Evolutionary conservation across 2,113 vertebrate species (phyloP), one percentile per base, ranked within the genome.

Genomic region (Garra rufa): DNA sequence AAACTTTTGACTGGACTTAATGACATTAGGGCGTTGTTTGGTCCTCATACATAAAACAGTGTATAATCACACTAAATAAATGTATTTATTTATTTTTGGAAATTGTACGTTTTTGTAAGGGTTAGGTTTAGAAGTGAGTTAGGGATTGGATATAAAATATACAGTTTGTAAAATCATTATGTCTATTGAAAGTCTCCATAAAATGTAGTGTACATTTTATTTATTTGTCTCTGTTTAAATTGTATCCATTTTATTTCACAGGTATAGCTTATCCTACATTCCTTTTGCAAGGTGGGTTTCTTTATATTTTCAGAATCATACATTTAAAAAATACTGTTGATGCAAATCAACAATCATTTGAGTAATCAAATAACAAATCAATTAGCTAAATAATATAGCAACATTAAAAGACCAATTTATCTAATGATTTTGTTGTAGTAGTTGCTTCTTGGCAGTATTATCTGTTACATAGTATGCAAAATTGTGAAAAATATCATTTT

Each of bases 241-340:
- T 0, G 9, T 21, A 1, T 65, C 0, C 9, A 30, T 34, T 43
- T 65, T 81, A 7, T 65, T 65, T 61, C 48, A 65, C 76, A 87
- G 88, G 88, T 89, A 89, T 48, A 77, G 88, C 44, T 75, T 89
- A 61, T 89, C 88, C 24, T 89, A 82, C 82, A 89, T 89, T 86
- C 88, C 88, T 0, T 89, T 89, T 82, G 88, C 88, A 69, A 85
- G 88, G 86, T 89, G 19, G 85, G 88, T 76, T 55, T n/a, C 21
- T 43, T 41, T 59, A 30, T 57, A 38, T 61, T 70, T 46, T 61
- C 2, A 14, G 73, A 71, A 21, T 4, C 9, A 7, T 46, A 4
- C 41, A 73, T 41, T 10, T 6, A 70, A 41, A 69, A n/a, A 17
- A 48, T 3, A 41, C 5, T n/a, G 41, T 26, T 65, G 41, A 7